Percentiles rank a stretch among this genome's conserved stretches.
These are phyloP conservation scores for Dryadula phaetusa DNA, from an alignment of 2,888 invertebrate genomes.

Conservation along the genomic window DNA sequence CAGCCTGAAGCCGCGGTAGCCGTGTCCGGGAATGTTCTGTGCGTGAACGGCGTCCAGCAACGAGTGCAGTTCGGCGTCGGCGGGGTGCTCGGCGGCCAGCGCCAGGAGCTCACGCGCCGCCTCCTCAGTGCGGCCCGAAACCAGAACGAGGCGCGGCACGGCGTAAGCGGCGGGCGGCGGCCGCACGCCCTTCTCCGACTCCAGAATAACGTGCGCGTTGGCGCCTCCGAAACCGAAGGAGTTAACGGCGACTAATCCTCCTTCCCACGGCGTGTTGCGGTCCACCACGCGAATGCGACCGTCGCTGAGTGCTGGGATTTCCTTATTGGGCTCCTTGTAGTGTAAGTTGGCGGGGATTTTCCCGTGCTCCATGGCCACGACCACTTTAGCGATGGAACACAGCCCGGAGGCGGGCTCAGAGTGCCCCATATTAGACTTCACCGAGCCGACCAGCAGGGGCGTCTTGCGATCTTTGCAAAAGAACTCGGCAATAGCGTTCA, in stretches of 20 bases:
- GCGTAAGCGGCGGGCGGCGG: constrained; percentile 65
- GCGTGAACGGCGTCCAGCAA: constrained; percentile 90
- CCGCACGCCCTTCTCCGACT: constrained; percentile 88
- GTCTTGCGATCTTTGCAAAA: constrained; percentile 92
- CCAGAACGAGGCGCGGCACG: constrained; percentile 88
- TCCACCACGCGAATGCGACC: constrained; percentile 95
- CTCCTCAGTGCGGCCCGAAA: constrained; percentile 94
- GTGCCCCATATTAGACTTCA: constrained; percentile 99
- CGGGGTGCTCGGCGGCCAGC: constrained; percentile 83
- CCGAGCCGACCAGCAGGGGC: constrained; percentile 96
- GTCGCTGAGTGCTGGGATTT: constrained; percentile 95
- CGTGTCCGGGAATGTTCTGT: constrained; percentile 89
- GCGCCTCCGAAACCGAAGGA: constrained; percentile 99
- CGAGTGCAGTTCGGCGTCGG: constrained; percentile 90
- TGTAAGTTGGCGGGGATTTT: constrained; percentile 96
- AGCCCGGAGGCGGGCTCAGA: constrained; percentile 97
- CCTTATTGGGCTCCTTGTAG: constrained; percentile 92
- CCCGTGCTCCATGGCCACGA: constrained; percentile 96
- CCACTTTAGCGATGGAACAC: constrained; percentile 94
- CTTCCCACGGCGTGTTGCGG: constrained; percentile 92
- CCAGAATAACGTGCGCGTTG: constrained; percentile 95
- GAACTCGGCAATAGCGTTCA: constrained; percentile 96
- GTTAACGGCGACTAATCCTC: constrained; percentile 96
- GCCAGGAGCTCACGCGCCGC: constrained; percentile 88
- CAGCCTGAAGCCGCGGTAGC: constrained; percentile 92